These are phyloP conservation scores for Glandiceps talaboti DNA, from an alignment of 53 echinoderm and acorn worm species.

Conservation along the genomic window DNA sequence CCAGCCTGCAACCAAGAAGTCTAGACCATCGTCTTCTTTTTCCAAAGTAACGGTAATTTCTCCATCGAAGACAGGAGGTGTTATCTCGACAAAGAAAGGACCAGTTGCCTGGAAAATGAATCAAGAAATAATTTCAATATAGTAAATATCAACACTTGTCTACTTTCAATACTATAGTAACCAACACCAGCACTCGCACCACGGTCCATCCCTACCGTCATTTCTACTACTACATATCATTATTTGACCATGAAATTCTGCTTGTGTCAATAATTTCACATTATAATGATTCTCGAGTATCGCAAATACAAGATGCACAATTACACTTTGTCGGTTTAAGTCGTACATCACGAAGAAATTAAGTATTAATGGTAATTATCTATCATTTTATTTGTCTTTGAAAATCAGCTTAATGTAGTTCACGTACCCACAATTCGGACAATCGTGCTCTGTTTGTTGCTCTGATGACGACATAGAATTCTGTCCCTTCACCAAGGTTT, in stretches of 20 bases:
- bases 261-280: no score
- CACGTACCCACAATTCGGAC: slow-evolving; percentile 4
- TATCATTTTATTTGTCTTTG: no score
- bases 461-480: slow-evolving; percentile 11
- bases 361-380: no score
- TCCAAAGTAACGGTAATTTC: neutral
- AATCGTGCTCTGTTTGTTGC: slow-evolving; percentile 23
- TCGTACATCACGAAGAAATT: neutral
- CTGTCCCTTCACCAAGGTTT: slow-evolving; percentile 4
- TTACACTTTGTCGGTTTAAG: neutral
- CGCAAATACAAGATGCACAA: neutral
- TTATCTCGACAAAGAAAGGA: slow-evolving; percentile 1
- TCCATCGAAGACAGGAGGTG: slow-evolving; percentile 5
- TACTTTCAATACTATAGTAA: no score
- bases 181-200: no score
- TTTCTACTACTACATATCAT: no score
- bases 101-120: neutral
- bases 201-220: no score
- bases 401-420: no score
- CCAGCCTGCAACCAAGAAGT: neutral
- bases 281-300: neutral
- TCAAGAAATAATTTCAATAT: no score
- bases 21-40: neutral
- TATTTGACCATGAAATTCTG: no score
- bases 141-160: no score